A percentile compares a stretch with the other conserved stretches of the same genome.
Conservation (phyloP, 1,140 invertebrate genomes). For the Halictus rubicundus region DNA sequence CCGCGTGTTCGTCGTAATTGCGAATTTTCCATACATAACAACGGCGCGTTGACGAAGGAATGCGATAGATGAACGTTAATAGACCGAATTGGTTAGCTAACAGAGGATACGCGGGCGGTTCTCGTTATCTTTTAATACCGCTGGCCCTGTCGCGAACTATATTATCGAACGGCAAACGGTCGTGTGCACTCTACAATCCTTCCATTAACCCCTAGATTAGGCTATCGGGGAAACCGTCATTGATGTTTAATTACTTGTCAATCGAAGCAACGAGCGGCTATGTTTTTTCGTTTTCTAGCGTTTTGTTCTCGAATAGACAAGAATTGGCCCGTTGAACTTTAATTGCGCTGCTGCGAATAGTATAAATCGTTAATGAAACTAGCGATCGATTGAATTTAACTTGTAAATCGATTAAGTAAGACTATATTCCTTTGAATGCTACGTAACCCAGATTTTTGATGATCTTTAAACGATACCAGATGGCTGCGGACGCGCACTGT, state of each 20-base stretch:
- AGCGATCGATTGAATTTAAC: background rate
- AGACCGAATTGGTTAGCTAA: background rate
- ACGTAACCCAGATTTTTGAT: background rate
- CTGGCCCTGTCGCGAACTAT: background rate
- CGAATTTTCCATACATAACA: constrained; percentile 19
- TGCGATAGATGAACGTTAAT: background rate
- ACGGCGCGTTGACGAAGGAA: background rate
- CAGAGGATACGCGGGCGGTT: constrained; percentile 1
- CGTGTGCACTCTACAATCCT: no score
- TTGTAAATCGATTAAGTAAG: no score
- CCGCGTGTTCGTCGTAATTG: background rate
- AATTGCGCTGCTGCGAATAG: no score
- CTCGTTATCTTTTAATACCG: background rate
- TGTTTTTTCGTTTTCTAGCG: no score
- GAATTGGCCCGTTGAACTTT: no score
- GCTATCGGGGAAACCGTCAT: background rate
- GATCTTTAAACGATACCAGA: background rate
- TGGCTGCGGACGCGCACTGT: background rate
- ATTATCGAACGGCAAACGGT: background rate
- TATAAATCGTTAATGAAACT: no score
- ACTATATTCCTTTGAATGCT: background rate
- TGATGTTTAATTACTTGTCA: background rate
- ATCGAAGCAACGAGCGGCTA: background rate
- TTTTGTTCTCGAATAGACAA: background rate
- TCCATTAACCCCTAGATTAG: constrained; percentile 6